phyloP scores from a whole-genome alignment of 2,888 invertebrate species.

The Nemapogon koenigi region DNA sequence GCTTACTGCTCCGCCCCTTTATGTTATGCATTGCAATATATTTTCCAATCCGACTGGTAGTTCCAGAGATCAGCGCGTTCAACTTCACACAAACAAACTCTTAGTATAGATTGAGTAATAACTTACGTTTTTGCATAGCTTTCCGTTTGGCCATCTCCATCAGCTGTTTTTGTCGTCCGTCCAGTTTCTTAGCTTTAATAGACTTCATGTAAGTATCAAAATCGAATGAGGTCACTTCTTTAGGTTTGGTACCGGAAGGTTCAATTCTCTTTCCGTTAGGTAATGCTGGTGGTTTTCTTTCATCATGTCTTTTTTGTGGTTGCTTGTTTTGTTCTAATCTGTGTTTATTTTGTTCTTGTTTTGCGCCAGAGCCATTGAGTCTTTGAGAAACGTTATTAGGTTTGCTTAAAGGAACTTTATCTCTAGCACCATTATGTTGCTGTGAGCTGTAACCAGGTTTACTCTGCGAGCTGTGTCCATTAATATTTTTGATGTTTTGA shows the following conservation, averaged over 20 bases:
- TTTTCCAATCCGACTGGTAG: too few species aligned
- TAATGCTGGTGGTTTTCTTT: constrained; percentile 24
- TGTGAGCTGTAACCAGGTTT: constrained; percentile 26
- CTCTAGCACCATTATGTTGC: not conserved
- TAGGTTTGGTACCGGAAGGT: constrained; percentile 19
- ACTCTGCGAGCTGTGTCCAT: constrained; percentile 35
- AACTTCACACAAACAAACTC: too few species aligned
- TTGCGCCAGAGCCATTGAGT: too few species aligned
- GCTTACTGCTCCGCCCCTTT: too few species aligned
- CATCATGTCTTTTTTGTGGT: constrained; percentile 36
- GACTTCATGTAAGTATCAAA: constrained; percentile 53
- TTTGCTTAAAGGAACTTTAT: not conserved
- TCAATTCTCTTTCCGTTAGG: constrained; percentile 8
- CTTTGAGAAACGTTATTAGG: not conserved
- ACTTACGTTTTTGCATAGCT: constrained; percentile 36
- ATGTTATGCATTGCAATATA: too few species aligned
- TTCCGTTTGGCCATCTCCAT: constrained; percentile 31
- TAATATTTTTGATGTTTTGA: constrained; percentile 29
- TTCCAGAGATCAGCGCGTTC: too few species aligned
- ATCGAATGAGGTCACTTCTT: constrained; percentile 38
- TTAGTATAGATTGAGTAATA: too few species aligned
- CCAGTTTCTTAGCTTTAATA: constrained; percentile 21
- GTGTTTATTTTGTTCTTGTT: constrained; percentile 23
- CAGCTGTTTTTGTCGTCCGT: constrained; percentile 28
- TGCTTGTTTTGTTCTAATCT: constrained; percentile 18